These are phyloP conservation scores for Andricus grossulariae DNA, from an alignment of 1,140 invertebrate genomes.

Conservation along the genomic window DNA sequence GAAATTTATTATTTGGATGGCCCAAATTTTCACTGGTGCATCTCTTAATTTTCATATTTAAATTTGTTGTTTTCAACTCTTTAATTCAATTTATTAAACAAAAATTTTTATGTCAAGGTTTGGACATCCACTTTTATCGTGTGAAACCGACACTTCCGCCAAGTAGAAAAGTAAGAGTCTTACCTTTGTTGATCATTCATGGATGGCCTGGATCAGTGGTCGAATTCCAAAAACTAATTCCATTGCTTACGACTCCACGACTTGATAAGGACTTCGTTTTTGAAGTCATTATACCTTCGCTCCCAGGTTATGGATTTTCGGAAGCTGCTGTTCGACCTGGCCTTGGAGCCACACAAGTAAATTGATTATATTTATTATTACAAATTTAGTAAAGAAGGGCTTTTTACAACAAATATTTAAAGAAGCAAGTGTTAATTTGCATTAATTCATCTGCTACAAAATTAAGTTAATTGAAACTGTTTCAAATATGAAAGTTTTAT, in stretches of 20 bases:
- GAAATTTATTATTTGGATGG: too few species aligned
- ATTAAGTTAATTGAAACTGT: background rate
- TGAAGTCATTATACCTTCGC: constrained; percentile 85
- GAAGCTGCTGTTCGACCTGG: constrained; percentile 64
- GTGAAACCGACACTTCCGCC: constrained; percentile 77
- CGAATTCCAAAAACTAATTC: constrained; percentile 91
- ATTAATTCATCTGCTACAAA: too few species aligned
- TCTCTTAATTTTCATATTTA: too few species aligned
- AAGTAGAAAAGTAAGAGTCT: constrained; percentile 75
- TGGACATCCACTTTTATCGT: constrained; percentile 83
- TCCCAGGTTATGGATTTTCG: constrained; percentile 90
- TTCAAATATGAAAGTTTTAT: background rate
- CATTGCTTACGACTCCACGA: constrained; percentile 79
- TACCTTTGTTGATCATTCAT: constrained; percentile 87
- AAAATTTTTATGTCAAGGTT: constrained; percentile 75
- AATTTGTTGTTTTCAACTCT: too few species aligned
- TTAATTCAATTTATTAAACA: background rate
- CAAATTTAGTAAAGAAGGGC: background rate
- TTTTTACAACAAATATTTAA: too few species aligned
- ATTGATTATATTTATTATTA: constrained; percentile 33
- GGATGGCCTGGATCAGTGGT: constrained; percentile 94
- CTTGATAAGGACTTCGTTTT: constrained; percentile 82
- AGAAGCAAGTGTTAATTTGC: too few species aligned
- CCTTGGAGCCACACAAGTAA: constrained; percentile 61
- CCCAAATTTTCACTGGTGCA: too few species aligned